Evolutionary conservation across 2,113 vertebrate species (phyloP).

Genomic region (Atrichornis clamosus): DNA sequence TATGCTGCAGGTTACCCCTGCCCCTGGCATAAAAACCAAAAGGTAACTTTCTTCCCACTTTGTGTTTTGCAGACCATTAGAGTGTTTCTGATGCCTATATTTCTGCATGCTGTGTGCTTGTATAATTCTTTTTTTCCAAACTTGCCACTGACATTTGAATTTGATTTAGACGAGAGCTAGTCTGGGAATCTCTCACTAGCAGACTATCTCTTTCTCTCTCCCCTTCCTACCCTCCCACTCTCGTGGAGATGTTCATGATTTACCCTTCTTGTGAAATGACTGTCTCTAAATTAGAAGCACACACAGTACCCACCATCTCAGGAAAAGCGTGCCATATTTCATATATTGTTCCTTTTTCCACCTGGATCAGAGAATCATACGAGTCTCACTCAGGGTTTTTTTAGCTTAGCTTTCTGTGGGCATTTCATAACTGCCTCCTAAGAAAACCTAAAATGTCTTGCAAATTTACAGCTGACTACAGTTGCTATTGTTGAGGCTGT

Average conservation of each 20-base stretch:
- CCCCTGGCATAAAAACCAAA: not conserved
- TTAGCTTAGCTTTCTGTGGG: not conserved
- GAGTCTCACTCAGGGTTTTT: not conserved
- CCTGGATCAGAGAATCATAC: not conserved
- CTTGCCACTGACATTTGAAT: not conserved
- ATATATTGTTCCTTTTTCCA: constrained; percentile 21
- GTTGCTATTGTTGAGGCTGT: not conserved
- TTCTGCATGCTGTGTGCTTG: not conserved
- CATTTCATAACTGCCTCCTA: not conserved
- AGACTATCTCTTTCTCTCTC: not conserved
- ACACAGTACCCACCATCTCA: not conserved
- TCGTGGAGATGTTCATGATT: constrained; percentile 24
- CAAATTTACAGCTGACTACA: not conserved
- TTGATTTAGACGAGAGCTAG: not conserved
- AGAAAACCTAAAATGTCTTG: not conserved
- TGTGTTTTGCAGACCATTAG: not conserved
- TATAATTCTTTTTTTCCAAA: not conserved
- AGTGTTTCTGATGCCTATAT: not conserved
- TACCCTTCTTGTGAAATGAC: constrained; percentile 15
- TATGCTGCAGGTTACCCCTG: not conserved
- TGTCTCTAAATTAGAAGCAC: constrained; percentile 8
- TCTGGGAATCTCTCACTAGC: not conserved
- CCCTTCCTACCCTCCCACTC: not conserved
- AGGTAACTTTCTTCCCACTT: not conserved
- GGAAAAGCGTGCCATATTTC: not conserved